Evolutionary conservation across 1,140 invertebrate genomes (phyloP).

Genomic region (Tetraneura akinire): DNA sequence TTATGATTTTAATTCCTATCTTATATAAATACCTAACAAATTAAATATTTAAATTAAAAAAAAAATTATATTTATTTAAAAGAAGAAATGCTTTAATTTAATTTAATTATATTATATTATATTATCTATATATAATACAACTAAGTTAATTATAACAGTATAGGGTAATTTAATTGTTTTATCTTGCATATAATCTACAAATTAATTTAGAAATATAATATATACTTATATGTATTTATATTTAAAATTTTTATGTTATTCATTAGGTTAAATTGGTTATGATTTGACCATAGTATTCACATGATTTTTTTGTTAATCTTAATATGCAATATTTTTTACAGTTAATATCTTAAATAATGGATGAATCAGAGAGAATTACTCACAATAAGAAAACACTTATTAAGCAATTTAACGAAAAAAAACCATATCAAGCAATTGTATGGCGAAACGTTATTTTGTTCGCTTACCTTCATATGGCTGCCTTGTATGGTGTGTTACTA

Average conservation of each 20-base stretch:
- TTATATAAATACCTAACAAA: not conserved
- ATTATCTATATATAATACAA: not conserved
- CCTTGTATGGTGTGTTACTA: conserved; percentile 71
- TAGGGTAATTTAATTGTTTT: too few relatives aligned
- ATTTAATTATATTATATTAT: not conserved
- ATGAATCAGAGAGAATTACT: not conserved
- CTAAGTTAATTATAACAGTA: not conserved
- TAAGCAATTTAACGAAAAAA: not conserved
- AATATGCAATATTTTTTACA: not conserved
- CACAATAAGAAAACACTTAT: not conserved
- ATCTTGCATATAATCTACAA: too few relatives aligned
- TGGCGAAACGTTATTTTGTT: conserved; percentile 93
- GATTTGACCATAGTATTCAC: too few relatives aligned
- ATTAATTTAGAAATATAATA: too few relatives aligned
- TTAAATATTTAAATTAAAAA: not conserved
- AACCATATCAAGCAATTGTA: conserved; percentile 61
- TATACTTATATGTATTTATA: too few relatives aligned
- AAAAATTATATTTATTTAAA: not conserved
- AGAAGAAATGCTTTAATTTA: too few relatives aligned
- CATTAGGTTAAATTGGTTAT: too few relatives aligned
- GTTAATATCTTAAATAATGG: conserved; percentile 16
- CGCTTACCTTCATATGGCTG: conserved; percentile 69
- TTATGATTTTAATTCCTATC: not conserved
- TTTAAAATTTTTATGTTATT: too few relatives aligned
- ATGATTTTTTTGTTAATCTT: too few relatives aligned